Base-by-base conservation (phyloP, 2,888 invertebrate genomes). In the Patella ulyssiponensis region DNA sequence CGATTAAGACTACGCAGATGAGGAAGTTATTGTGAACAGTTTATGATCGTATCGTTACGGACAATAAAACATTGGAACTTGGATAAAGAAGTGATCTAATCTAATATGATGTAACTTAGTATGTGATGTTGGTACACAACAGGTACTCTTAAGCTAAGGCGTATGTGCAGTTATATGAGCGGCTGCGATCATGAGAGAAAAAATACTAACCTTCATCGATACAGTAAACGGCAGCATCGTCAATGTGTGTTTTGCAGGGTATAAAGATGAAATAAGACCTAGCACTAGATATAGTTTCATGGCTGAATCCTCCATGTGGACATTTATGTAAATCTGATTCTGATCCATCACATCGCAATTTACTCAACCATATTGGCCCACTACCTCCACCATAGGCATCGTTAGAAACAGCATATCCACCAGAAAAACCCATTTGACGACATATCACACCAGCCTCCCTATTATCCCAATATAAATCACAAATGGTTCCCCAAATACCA, bases 401-500 rank as follows among this genome's bases (percentile, higher is more conserved):
- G 11, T 82, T 75, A 3, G 82, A 80, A 0, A 81, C 77, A 0
- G 85, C 79, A n/a, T 85, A 84, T 1, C 87, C 87, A 54, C 85
- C 87, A 14, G 84, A 83, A 72, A 83, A 87, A 52, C 82, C 83
- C 54, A 86, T 73, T 73, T 86, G 84, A 17, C 85, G 81, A 81
- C 87, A 88, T 33, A 86, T 81, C 0, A 96, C 95, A 84, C 94
- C 93, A 0, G 95, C 95, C 84, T 95, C 94, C 27, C 91, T 92
- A 79, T 94, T 90, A n/a, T 94, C 94, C 88, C 95, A 95, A 83
- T 94, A 93, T 84, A 95, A 95, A 87, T 95, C 95, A 89, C 96
- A 96, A 9, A 96, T 93, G 80, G 94, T 94, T 0, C 95, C 95
- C 94, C 94, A 95, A 79, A 93, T 92, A 1, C 94, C 94, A 79